Conservation (phyloP, 53 echinoderm and acorn worm genomes). For the Holothuria leucospilota region DNA sequence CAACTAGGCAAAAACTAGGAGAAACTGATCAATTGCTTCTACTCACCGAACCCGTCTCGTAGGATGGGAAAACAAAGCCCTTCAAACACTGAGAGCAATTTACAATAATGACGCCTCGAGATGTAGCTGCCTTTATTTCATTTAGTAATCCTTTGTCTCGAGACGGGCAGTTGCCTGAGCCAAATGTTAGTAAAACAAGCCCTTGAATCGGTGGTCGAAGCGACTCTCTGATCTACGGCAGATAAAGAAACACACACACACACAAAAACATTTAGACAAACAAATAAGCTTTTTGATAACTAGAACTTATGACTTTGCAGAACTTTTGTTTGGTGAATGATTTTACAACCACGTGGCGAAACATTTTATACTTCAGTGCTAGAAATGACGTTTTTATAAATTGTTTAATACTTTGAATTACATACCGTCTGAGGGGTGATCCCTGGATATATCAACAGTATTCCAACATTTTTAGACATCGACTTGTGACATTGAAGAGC, state of each 20-base stretch:
- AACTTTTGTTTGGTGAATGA: no score
- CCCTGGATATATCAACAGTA: slow-evolving; percentile 9
- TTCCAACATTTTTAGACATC: neutral
- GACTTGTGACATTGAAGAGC: no score
- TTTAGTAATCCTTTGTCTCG: slow-evolving; percentile 40
- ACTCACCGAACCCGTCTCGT: slow-evolving; percentile 69
- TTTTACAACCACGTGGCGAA: no score
- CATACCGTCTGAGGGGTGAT: neutral
- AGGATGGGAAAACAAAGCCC: slow-evolving; percentile 45
- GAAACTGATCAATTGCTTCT: neutral
- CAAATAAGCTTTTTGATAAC: no score
- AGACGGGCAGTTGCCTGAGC: slow-evolving; percentile 67
- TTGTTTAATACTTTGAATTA: neutral
- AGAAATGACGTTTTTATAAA: no score
- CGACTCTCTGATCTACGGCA: neutral
- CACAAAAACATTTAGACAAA: no score
- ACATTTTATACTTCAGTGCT: no score
- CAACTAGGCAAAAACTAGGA: no score
- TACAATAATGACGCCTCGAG: slow-evolving; percentile 58
- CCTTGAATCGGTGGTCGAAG: slow-evolving; percentile 64
- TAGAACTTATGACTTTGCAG: no score
- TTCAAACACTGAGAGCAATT: slow-evolving; percentile 71
- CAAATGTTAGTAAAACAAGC: slow-evolving; percentile 68
- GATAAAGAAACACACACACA: no score
- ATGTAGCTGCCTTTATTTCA: slow-evolving; percentile 53